Evolutionary conservation across 1,140 invertebrate species (phyloP).

Genomic region (Cardiocondyla obscurior): DNA sequence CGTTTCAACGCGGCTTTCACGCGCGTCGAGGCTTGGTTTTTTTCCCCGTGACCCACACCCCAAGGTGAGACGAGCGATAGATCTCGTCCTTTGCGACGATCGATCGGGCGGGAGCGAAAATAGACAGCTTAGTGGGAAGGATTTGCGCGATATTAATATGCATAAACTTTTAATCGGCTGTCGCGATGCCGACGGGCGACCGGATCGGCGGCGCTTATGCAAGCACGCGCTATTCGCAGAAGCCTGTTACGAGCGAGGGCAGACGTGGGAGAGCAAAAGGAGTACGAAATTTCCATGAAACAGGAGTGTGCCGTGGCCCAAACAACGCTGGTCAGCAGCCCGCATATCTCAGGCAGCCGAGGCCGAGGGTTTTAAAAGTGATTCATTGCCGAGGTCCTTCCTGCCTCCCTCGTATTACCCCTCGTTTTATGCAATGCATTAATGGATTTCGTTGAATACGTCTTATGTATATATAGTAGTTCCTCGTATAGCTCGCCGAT

Average conservation of each 20-base stretch:
- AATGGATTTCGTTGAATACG: constrained; percentile 45
- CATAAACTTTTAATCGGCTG: constrained; percentile 50
- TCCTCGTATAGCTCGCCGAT: constrained; percentile 20
- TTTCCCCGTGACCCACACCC: neutral
- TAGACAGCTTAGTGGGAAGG: neutral
- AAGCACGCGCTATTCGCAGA: constrained; percentile 10
- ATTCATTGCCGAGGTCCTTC: constrained; percentile 75
- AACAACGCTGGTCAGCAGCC: constrained; percentile 66
- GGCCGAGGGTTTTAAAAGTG: constrained; percentile 78
- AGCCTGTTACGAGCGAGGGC: constrained; percentile 40
- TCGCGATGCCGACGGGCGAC: neutral
- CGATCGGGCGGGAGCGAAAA: neutral
- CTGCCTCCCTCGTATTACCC: constrained; percentile 14
- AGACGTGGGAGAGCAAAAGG: constrained; percentile 26
- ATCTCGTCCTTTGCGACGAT: neutral
- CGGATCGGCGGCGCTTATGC: constrained; percentile 15
- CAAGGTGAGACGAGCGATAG: neutral
- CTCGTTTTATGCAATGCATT: constrained; percentile 33
- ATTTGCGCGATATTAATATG: constrained; percentile 35
- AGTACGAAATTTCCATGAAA: constrained; percentile 61
- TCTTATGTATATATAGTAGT: constrained; percentile 15
- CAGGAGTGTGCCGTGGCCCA: constrained; percentile 72
- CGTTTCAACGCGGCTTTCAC: constrained; percentile 8
- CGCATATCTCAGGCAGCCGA: constrained; percentile 68
- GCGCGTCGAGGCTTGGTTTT: neutral